phyloP scores from a whole-genome alignment of 2,113 vertebrate genomes.

The Tragulus kanchil region DNA sequence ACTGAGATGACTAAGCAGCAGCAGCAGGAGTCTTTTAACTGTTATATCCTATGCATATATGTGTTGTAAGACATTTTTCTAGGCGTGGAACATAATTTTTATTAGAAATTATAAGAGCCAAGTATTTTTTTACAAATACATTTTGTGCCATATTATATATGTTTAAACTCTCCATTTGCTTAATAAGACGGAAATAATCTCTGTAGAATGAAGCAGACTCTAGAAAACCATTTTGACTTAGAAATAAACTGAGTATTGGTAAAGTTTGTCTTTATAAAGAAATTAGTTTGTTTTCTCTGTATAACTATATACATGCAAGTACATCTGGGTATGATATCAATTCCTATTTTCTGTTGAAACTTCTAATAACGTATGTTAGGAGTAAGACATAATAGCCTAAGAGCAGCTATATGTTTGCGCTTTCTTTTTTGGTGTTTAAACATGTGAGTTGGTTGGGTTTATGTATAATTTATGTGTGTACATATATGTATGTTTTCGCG shows the following conservation, averaged over 20 bases:
- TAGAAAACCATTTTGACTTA: constrained; percentile 36
- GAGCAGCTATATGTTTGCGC: constrained; percentile 27
- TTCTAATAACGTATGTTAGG: constrained; percentile 44
- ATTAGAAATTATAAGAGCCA: constrained; percentile 10
- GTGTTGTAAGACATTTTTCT: constrained; percentile 30
- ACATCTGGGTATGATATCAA: neutral
- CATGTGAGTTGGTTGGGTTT: constrained; percentile 80
- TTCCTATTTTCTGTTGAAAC: constrained; percentile 38
- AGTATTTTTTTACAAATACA: neutral
- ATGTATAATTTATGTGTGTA: constrained; percentile 80
- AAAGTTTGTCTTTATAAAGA: constrained; percentile 40
- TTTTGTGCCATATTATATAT: constrained; percentile 1
- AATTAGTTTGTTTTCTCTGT: constrained; percentile 8
- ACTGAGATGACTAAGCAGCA: neutral
- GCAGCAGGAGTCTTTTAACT: neutral
- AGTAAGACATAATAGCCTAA: constrained; percentile 71
- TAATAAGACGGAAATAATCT: constrained; percentile 28
- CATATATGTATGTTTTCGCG: constrained; percentile 80
- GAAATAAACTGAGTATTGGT: constrained; percentile 48
- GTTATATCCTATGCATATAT: neutral
- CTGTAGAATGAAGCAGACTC: neutral
- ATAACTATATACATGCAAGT: neutral
- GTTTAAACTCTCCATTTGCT: constrained; percentile 39
- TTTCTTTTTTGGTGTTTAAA: constrained; percentile 69
- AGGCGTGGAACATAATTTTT: constrained; percentile 19